Conservation (phyloP, 2,797 vertebrate genomes). For the Triplophysa yarkandensis region DNA sequence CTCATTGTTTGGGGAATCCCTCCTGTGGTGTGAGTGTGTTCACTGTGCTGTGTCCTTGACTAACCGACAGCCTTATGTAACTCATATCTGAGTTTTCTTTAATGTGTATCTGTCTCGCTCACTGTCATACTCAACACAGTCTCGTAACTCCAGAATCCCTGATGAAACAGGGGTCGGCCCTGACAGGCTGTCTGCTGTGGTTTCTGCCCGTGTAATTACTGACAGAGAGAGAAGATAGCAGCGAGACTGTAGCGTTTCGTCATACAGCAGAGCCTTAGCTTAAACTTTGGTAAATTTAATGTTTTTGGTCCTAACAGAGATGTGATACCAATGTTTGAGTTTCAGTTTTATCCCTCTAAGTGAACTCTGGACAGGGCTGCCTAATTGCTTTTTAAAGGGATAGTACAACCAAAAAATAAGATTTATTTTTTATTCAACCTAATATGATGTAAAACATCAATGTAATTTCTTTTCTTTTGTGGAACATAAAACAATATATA, state of each 20-base stretch:
- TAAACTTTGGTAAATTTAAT: not conserved
- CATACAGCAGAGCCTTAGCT: not conserved
- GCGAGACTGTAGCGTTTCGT: slow-evolving; percentile 6
- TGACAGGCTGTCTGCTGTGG: slow-evolving; percentile 40
- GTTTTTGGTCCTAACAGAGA: not conserved
- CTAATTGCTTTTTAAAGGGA: not conserved
- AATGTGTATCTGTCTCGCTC: slow-evolving; percentile 2
- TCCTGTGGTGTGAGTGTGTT: slow-evolving; percentile 17
- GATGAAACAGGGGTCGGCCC: slow-evolving; percentile 37
- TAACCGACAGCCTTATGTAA: slow-evolving; percentile 38
- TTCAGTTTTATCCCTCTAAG: not conserved
- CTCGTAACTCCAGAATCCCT: slow-evolving; percentile 47
- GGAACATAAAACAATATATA: no score
- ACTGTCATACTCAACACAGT: not conserved
- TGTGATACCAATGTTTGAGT: not conserved
- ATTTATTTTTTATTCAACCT: no score
- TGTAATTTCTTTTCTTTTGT: no score
- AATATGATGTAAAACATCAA: no score
- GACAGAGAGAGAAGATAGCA: slow-evolving; percentile 7
- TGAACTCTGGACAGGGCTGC: not conserved
- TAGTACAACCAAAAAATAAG: no score
- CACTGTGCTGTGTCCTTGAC: slow-evolving; percentile 25
- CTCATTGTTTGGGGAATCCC: slow-evolving; percentile 44
- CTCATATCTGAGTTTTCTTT: slow-evolving; percentile 6
- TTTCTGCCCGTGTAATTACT: slow-evolving; percentile 29